A percentile compares a stretch with the other conserved stretches of the same genome.
These are phyloP conservation scores for Thysanoteuthis rhombus DNA, from an alignment of 2,888 invertebrate genomes.

Conservation along the genomic window DNA sequence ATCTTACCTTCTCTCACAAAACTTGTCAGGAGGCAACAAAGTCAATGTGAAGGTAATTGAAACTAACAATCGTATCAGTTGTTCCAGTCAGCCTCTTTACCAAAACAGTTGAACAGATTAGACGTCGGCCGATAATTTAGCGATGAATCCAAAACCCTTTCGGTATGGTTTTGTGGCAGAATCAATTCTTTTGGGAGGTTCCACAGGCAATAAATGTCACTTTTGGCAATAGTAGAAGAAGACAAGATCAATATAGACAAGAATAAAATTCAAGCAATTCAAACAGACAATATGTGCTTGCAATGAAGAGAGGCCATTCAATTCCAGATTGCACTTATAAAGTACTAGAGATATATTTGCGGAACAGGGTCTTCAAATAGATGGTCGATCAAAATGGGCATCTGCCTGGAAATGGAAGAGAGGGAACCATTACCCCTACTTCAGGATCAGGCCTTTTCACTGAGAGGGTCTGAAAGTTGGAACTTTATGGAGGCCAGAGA, in stretches of 20 bases:
- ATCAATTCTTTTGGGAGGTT: neutral
- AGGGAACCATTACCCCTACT: too few species aligned
- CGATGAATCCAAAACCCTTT: neutral
- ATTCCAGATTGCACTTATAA: too few species aligned
- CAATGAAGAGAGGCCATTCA: too few species aligned
- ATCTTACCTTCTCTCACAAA: neutral
- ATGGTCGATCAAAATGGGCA: too few species aligned
- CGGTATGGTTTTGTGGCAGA: neutral
- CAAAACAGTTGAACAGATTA: neutral
- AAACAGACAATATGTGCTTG: too few species aligned
- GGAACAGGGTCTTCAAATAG: too few species aligned
- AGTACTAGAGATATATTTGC: too few species aligned
- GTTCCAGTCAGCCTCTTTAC: neutral
- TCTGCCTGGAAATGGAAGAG: too few species aligned
- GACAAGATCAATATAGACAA: constrained; percentile 1
- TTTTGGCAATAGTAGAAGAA: neutral
- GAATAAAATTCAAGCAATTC: too few species aligned
- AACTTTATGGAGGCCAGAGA: too few species aligned
- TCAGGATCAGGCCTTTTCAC: too few species aligned
- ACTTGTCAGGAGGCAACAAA: neutral
- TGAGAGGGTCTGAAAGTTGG: too few species aligned
- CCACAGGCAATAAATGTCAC: neutral
- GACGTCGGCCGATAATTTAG: neutral
- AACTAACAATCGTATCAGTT: neutral
- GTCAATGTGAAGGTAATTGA: neutral